Base-by-base conservation (phyloP, 2,888 invertebrate genomes). In the Thecophora atra region DNA sequence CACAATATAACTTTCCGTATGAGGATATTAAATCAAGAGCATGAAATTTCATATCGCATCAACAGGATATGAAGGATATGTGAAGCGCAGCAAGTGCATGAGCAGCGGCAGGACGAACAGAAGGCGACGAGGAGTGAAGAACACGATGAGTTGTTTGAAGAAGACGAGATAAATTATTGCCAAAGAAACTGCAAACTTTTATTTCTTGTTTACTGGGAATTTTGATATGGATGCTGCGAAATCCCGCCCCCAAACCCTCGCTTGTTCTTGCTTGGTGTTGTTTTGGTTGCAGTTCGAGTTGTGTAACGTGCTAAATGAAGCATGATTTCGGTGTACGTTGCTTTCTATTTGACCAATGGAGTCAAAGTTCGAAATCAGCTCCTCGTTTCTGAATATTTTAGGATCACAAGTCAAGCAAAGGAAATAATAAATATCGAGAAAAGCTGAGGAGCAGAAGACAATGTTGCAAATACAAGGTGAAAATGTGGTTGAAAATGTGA, bases 41-140 rank as follows among this genome's bases (percentile, higher is more conserved):
- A 54, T 54, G 62, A 62, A 62, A 62, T 62, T 62, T 62, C 62
- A 62, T 62, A 62, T 62, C 62, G 28, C 28, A 62, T 62, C 62
- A 62, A 62, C 30, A 37, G 62, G 62, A 62, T 62, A 37, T 37
- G 37, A 54, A 21, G 54, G n/a, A 19, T 19, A 54, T 54, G 54
- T 54, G 54, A 54, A 54, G 54, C 24, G 21, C 54, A 54, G 19
- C 54, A 54, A 19, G 24, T 54, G 54, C 54, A 21, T 8, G n/a
- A 8, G 6, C 17, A 15, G 17, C 62, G 37, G 62, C 30, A 62
- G 37, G 62, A 19, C 19, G 54, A 54, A 21, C 19, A 4, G 30
- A 30, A 30, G 62, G 4, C 21, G 28, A 47, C 56, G 6, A 19
- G 21, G 24, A 21, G 56, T 47, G 37, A 11, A 37, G 37, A 37